Conservation (phyloP, 2,113 vertebrate genomes). For the Tychaedon coryphoeus region DNA sequence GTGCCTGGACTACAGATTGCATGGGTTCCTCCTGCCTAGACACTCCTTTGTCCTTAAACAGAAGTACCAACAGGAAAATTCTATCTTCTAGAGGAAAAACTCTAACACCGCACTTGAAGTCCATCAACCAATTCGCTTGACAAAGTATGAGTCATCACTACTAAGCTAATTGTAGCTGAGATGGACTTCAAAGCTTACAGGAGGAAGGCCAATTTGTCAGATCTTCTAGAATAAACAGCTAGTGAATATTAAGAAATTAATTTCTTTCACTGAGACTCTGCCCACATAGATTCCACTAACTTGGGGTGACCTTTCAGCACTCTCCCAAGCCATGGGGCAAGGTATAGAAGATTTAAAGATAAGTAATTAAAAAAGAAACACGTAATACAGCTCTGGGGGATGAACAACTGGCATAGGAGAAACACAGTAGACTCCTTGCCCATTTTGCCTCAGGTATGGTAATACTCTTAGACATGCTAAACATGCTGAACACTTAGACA, state of each 20-base stretch:
- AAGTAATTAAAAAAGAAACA: neutral
- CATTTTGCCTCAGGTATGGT: neutral
- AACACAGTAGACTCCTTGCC: neutral
- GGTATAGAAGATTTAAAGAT: neutral
- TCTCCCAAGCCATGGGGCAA: neutral
- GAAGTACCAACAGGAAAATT: neutral
- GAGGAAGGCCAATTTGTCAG: neutral
- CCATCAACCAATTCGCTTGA: neutral
- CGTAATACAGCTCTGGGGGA: neutral
- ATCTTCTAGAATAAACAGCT: neutral
- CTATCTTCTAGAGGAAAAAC: neutral
- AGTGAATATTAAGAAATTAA: neutral
- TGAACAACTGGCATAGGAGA: neutral
- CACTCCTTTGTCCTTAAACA: neutral
- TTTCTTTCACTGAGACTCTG: neutral
- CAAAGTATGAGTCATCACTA: neutral
- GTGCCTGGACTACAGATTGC: neutral
- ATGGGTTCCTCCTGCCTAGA: neutral
- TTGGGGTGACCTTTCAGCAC: neutral
- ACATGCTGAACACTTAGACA: neutral
- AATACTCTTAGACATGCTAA: neutral
- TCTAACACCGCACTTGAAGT: neutral
- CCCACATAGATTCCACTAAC: neutral
- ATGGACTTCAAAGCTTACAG: neutral
- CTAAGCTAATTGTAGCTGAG: neutral